phyloP scores from a whole-genome alignment of 1,140 invertebrate species.

The Phthorimaea operculella region DNA sequence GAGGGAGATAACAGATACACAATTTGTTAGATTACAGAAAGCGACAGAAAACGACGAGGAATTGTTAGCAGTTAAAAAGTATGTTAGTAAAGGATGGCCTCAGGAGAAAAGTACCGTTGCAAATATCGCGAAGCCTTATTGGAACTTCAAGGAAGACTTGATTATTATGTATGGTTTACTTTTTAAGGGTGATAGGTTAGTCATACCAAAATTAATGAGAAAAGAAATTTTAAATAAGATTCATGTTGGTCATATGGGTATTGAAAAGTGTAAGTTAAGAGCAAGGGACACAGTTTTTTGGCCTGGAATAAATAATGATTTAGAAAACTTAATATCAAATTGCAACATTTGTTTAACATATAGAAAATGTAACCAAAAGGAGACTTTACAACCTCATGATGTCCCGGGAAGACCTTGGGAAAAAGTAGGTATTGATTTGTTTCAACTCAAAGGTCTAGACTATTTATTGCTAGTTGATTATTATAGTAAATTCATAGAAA shows the following conservation, averaged over 20 bases:
- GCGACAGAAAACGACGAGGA: constrained; percentile 3
- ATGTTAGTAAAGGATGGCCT: constrained; percentile 8
- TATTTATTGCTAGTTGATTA: no score
- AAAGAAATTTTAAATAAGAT: constrained; percentile 26
- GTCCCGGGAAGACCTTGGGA: no score
- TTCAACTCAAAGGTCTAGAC: no score
- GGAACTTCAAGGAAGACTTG: constrained; percentile 18
- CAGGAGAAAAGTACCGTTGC: neutral
- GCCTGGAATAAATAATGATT: constrained; percentile 6
- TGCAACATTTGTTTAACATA: constrained; percentile 7
- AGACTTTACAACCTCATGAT: constrained; percentile 33
- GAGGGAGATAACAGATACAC: constrained; percentile 2
- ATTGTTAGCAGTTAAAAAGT: neutral
- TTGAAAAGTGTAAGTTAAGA: constrained; percentile 10
- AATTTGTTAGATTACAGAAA: constrained; percentile 3
- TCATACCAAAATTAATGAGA: constrained; percentile 34
- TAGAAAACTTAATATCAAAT: constrained; percentile 8
- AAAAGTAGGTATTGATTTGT: no score
- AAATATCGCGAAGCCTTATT: constrained; percentile 12
- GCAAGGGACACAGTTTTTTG: constrained; percentile 6
- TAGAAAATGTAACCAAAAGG: constrained; percentile 20
- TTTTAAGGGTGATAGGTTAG: constrained; percentile 30
- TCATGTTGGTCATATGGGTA: constrained; percentile 8
- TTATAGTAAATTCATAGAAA: no score
- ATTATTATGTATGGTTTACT: constrained; percentile 29